Evolutionary conservation across 2,888 invertebrate genomes (phyloP).

Genomic region (Drosophila emarginata): DNA sequence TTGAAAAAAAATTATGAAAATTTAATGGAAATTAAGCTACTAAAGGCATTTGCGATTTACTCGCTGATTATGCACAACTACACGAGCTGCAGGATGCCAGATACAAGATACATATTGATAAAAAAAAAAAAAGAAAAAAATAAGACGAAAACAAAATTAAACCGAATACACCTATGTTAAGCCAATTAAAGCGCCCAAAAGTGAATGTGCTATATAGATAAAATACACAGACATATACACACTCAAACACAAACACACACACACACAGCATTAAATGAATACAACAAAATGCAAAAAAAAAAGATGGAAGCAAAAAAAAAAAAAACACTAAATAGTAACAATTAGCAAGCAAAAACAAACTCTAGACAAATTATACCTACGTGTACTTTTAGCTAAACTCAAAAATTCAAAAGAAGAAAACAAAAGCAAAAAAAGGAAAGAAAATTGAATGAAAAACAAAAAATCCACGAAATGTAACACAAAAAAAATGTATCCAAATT

Average conservation of each 20-base stretch:
- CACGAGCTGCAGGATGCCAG: constrained; percentile 19
- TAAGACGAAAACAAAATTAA: constrained; percentile 11
- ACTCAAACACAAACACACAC: neutral
- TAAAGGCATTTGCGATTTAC: no score
- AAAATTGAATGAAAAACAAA: constrained; percentile 4
- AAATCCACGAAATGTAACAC: neutral
- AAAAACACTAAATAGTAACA: constrained; percentile 41
- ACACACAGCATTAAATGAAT: neutral
- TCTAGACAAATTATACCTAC: constrained; percentile 65
- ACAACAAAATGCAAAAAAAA: neutral
- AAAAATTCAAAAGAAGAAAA: constrained; percentile 25
- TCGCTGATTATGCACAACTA: constrained; percentile 5
- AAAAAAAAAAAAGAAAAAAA: constrained; percentile 11
- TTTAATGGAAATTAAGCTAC: constrained; percentile 37
- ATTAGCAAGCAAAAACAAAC: constrained; percentile 49
- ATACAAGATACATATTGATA: constrained; percentile 18
- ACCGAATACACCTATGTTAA: constrained; percentile 45
- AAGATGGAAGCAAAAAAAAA: constrained; percentile 6
- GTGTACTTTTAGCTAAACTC: constrained; percentile 60
- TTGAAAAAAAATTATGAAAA: constrained; percentile 11
- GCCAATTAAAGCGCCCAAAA: constrained; percentile 57
- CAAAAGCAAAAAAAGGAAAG: constrained; percentile 5
- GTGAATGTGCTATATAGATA: constrained; percentile 28
- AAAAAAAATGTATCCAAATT: constrained; percentile 71
- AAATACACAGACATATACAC: constrained; percentile 4